Evolutionary conservation across 1,140 invertebrate species (phyloP).

Genomic region (Solenopsis invicta): DNA sequence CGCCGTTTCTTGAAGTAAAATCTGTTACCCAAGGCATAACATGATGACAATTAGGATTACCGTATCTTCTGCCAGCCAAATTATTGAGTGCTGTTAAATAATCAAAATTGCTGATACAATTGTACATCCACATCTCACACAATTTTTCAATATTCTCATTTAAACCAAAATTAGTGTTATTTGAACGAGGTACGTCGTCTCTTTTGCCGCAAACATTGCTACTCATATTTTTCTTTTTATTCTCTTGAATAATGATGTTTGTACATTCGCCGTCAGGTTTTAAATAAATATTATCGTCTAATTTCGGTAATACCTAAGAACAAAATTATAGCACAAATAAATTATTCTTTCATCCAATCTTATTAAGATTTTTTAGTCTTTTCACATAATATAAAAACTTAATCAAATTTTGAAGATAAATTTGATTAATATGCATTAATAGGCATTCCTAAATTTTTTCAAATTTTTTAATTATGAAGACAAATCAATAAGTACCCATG

Average conservation of each 20-base stretch:
- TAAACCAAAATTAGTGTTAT: slow-evolving; percentile 79
- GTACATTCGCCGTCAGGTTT: slow-evolving; percentile 73
- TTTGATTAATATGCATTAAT: too few species aligned
- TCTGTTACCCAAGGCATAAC: slow-evolving; percentile 99
- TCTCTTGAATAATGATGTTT: slow-evolving; percentile 48
- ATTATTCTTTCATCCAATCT: slow-evolving; percentile 76
- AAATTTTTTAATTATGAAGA: too few species aligned
- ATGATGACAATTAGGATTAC: slow-evolving; percentile 97
- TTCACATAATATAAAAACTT: background rate
- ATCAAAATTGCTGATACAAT: slow-evolving; percentile 96
- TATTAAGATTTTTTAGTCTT: too few species aligned
- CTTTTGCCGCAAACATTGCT: slow-evolving; percentile 45
- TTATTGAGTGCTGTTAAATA: slow-evolving; percentile 96
- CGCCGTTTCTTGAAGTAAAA: slow-evolving; percentile 93
- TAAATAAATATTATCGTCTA: slow-evolving; percentile 84
- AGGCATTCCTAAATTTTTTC: too few species aligned
- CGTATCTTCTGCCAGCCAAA: slow-evolving; percentile 92
- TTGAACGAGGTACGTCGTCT: slow-evolving; percentile 47
- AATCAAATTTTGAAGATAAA: too few species aligned
- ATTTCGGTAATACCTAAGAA: slow-evolving; percentile 84
- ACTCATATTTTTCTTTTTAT: slow-evolving; percentile 72
- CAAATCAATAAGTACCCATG: too few species aligned
- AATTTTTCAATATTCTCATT: slow-evolving; percentile 88
- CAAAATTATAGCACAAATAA: slow-evolving; percentile 59
- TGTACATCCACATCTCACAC: slow-evolving; percentile 94